Evolutionary conservation across 2,888 invertebrate genomes (phyloP), one percentile per base, ranked within the genome.

Genomic region (Tetranychus piercei): DNA sequence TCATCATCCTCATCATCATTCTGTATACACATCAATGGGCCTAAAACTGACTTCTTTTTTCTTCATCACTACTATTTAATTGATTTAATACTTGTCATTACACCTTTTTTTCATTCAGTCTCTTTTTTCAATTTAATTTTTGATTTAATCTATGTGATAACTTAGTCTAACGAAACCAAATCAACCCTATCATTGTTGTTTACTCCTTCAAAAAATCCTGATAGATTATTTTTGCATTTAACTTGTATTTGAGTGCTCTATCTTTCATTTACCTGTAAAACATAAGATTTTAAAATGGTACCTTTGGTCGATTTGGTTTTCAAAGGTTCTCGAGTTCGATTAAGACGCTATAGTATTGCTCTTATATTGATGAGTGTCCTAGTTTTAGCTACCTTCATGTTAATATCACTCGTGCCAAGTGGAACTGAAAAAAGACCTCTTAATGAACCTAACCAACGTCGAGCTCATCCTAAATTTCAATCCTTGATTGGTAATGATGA

Each of bases 321-420:
- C 55, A 69, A 69, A 69, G 69, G 69, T 20, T 69, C 34, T 69
- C 69, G 69, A 23, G 69, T 69, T n/a, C 69, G 69, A 69, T 69
- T 69, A 69, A 20, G 69, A 23, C 20, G 69, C 18, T 69, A 20
- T 11, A 69, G 69, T 69, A 23, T 69, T 11, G 69, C 34, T 20
- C 20, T 69, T 23, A 69, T 23, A 7, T 22, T 69, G 69, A 69
- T 69, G 22, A 69, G 22, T 69, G 69, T 23, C 69, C 69, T 69
- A 20, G 22, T 69, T 69, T 11, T 69, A 22, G 69, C 69, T 5
- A 23, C 69, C 5, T 23, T 69, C 22, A 23, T 69, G 22, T 69
- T 69, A 69, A 69, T 69, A 20, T 69, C 34, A 20, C 69, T 69
- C 11, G 22, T 69, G 69, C 69, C 69, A 69, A 69, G 22, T 69